phyloP scores from a whole-genome alignment of 2,888 invertebrate genomes.

The Heliconius sara region DNA sequence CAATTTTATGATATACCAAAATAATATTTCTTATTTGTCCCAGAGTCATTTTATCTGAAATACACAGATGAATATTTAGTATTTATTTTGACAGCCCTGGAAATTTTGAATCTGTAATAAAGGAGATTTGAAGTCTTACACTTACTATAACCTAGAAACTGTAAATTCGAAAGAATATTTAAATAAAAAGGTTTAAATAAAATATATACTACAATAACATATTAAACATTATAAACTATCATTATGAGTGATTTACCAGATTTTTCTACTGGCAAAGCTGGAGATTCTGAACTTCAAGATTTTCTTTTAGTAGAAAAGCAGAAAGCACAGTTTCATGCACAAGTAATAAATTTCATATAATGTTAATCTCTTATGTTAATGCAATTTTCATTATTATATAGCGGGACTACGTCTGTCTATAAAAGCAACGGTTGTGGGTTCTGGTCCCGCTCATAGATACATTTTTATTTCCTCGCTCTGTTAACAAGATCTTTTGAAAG shows the following conservation, averaged over 20 bases:
- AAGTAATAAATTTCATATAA: conserved; percentile 81
- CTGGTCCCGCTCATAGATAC: too few species aligned
- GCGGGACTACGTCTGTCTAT: too few species aligned
- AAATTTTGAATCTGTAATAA: conserved; percentile 1
- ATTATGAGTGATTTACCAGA: conserved; percentile 73
- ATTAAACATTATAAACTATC: not conserved
- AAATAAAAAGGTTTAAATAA: not conserved
- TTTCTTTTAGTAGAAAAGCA: conserved; percentile 93
- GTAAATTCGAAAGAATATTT: not conserved
- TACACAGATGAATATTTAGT: not conserved
- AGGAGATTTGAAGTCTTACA: conserved; percentile 3
- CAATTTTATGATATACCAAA: too few species aligned
- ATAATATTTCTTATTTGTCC: too few species aligned
- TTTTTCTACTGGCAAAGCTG: conserved; percentile 70
- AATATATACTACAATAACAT: not conserved
- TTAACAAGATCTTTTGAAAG: too few species aligned
- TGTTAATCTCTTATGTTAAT: not conserved
- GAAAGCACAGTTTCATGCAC: conserved; percentile 94
- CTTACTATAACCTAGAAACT: conserved; percentile 8
- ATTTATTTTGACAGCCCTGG: not conserved
- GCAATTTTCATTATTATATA: not conserved
- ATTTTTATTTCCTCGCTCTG: too few species aligned
- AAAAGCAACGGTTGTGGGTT: too few species aligned
- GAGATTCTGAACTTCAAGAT: conserved; percentile 92
- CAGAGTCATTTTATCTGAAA: too few species aligned